phyloP scores from a whole-genome alignment of 2,888 invertebrate genomes.

The Myopa tessellatipennis region DNA sequence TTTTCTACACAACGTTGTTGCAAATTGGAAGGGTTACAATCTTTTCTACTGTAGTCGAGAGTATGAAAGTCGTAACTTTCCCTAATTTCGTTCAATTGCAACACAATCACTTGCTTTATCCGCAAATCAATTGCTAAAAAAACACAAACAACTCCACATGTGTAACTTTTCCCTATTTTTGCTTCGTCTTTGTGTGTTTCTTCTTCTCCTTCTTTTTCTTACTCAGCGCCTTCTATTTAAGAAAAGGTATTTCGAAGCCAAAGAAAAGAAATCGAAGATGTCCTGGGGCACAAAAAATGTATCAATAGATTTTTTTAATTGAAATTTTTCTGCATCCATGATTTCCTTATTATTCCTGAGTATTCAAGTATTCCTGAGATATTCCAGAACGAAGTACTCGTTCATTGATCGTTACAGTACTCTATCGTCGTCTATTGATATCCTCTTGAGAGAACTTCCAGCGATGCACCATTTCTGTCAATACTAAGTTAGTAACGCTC shows the following conservation, averaged over 20 bases:
- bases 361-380: neutral
- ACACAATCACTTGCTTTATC: slow-evolving; percentile 63
- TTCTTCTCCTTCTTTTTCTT: neutral
- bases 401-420: neutral
- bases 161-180: slow-evolving; percentile 43
- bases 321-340: slow-evolving; percentile 30
- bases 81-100: slow-evolving; percentile 62
- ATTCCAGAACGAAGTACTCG: neutral
- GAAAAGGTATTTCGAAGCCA: neutral
- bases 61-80: slow-evolving; percentile 53
- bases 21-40: slow-evolving; percentile 1
- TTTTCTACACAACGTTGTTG: neutral
- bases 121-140: slow-evolving; percentile 64
- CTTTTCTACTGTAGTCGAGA: neutral
- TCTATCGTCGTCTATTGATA: slow-evolving; percentile 10
- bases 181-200: too few species aligned
- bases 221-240: slow-evolving; percentile 13
- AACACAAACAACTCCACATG: slow-evolving; percentile 65
- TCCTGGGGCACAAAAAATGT: slow-evolving; percentile 4
- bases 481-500: slow-evolving; percentile 16
- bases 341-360: neutral
- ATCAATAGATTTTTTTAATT: slow-evolving; percentile 33
- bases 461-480: neutral
- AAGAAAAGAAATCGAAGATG: neutral
- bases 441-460: slow-evolving; percentile 6